Conservation (phyloP, 2,797 vertebrate species). For the Champsocephalus esox region DNA sequence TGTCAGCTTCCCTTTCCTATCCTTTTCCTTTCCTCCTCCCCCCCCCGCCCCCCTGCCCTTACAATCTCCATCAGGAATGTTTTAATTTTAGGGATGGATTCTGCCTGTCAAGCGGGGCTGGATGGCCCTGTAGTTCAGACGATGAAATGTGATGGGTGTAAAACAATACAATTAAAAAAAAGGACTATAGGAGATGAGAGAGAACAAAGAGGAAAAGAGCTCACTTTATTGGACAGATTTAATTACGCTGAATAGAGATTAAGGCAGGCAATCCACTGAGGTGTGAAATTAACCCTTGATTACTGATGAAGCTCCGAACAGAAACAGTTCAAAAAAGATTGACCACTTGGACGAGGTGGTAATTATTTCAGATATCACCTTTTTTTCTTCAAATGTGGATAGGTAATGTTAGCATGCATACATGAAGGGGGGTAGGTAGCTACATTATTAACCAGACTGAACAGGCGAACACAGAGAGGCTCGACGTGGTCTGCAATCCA, state of each 20-base stretch:
- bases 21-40: constrained; percentile 57
- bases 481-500: constrained; percentile 81
- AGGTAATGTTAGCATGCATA: constrained; percentile 62
- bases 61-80: constrained; percentile 97
- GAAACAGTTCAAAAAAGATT: constrained; percentile 74
- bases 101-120: constrained; percentile 93
- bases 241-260: constrained; percentile 99
- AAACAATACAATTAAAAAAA: constrained; percentile 86
- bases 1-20: constrained; percentile 91
- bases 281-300: constrained; percentile 99
- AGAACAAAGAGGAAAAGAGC: constrained; percentile 96
- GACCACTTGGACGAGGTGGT: constrained; percentile 71
- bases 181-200: constrained; percentile 75
- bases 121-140: constrained; percentile 91
- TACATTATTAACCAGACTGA: constrained; percentile 77
- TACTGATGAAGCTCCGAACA: constrained; percentile 87
- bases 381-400: constrained; percentile 39
- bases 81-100: constrained; percentile 99
- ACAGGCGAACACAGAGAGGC: constrained; percentile 76
- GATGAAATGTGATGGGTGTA: constrained; percentile 98
- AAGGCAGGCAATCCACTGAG: constrained; percentile 96
- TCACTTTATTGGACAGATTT: constrained; percentile 99
- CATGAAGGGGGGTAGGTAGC: constrained; percentile 67
- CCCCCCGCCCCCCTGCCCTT: constrained; percentile 64
- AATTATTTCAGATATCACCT: constrained; percentile 79